Evolutionary conservation across 2,797 vertebrate genomes (phyloP).

Genomic region (Rousettus madagascariensis): DNA sequence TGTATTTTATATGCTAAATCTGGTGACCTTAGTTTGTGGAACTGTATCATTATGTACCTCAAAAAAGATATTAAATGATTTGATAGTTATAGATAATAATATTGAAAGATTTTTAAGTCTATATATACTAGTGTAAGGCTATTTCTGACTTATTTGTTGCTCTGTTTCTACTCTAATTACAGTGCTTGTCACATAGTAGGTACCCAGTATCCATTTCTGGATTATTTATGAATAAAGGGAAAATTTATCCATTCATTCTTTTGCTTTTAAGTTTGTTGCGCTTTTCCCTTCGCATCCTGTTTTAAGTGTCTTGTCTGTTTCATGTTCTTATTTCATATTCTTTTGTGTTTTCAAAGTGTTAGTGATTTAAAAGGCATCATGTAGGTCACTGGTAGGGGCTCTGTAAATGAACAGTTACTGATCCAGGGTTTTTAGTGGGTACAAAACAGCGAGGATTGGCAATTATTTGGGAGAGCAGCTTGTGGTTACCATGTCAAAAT

Average conservation of each 20-base stretch:
- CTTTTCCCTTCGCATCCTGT: neutral
- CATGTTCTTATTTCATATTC: neutral
- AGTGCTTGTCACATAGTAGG: neutral
- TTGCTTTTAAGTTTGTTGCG: neutral
- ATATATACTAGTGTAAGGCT: neutral
- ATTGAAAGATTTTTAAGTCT: neutral
- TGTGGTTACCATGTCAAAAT: slow-evolving; percentile 26
- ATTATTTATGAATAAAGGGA: neutral
- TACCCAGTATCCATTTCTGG: neutral
- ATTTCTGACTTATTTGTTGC: neutral
- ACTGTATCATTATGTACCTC: neutral
- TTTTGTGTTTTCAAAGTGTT: slow-evolving; percentile 32
- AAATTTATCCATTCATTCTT: neutral
- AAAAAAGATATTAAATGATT: neutral
- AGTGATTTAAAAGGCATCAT: slow-evolving; percentile 32
- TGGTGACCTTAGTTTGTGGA: neutral
- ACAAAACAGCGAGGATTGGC: neutral
- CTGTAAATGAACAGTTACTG: neutral
- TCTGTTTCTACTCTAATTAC: neutral
- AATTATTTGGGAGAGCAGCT: neutral
- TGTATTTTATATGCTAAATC: neutral
- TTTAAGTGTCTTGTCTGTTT: neutral
- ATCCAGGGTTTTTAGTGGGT: neutral
- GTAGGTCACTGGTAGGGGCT: neutral
- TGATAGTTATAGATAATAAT: neutral